Evolutionary conservation across 1,140 invertebrate genomes (phyloP).

Genomic region (Harlomillsia oculata): DNA sequence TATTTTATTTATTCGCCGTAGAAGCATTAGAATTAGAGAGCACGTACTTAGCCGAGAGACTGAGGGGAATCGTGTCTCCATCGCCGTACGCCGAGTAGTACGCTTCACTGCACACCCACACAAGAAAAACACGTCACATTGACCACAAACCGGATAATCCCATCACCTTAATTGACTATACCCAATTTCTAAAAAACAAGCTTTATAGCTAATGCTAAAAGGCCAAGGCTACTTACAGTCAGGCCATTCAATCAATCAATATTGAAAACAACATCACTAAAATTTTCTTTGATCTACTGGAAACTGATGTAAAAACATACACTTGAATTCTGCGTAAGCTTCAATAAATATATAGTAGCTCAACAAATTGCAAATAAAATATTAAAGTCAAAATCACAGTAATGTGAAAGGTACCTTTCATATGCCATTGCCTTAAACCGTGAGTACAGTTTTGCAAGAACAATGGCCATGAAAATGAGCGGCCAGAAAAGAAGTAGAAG

Average conservation of each 20-base stretch:
- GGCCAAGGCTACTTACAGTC: neutral
- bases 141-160: neutral
- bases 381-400: too few species aligned
- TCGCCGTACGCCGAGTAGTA: conserved; percentile 34
- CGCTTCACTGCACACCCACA: conserved; percentile 25
- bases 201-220: too few species aligned
- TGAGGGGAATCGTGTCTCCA: conserved; percentile 33
- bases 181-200: too few species aligned
- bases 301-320: too few species aligned
- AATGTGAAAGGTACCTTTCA: too few species aligned
- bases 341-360: neutral
- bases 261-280: neutral
- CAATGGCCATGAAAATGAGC: conserved; percentile 13
- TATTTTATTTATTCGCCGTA: neutral
- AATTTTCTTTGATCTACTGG: too few species aligned
- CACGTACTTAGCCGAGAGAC: conserved; percentile 27
- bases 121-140: conserved; percentile 2
- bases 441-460: conserved; percentile 22
- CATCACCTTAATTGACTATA: neutral
- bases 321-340: neutral
- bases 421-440: conserved; percentile 25
- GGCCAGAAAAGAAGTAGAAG: conserved; percentile 28
- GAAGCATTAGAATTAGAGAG: neutral
- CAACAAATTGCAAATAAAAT: neutral
- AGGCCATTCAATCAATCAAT: neutral